Evolutionary conservation across 2,113 vertebrate species (phyloP).

Genomic region (Azemiops feae): DNA sequence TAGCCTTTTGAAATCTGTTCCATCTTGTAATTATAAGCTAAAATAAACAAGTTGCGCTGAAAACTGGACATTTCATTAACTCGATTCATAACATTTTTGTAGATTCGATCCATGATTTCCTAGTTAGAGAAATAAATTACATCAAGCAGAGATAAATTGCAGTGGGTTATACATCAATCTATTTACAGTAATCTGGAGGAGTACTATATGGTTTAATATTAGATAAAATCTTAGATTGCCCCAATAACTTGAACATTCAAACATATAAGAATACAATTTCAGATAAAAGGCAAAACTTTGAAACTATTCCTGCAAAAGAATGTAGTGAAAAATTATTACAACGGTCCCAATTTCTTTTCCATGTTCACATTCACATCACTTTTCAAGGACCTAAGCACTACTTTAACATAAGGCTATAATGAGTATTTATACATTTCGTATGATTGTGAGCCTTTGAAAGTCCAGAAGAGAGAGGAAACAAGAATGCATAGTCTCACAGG

Average conservation of each 20-base stretch:
- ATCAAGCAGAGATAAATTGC: conserved; percentile 17
- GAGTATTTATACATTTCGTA: neutral
- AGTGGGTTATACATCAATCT: neutral
- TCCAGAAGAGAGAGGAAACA: neutral
- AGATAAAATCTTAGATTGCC: neutral
- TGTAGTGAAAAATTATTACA: neutral
- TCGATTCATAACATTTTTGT: conserved; percentile 93
- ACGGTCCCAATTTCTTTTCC: neutral
- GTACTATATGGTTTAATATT: neutral
- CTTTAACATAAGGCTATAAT: neutral
- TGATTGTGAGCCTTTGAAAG: neutral
- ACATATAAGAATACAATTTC: neutral
- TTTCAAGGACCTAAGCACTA: neutral
- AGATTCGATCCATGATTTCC: conserved; percentile 98
- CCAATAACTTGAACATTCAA: neutral
- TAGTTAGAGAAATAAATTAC: conserved; percentile 54
- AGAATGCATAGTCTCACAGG: neutral
- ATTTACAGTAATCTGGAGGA: neutral
- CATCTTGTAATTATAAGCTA: conserved; percentile 98
- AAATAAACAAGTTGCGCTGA: conserved; percentile 85
- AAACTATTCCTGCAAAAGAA: neutral
- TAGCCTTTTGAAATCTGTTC: conserved; percentile 87
- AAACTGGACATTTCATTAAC: conserved; percentile 87
- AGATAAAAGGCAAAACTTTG: neutral
- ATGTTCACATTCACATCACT: neutral